A percentile compares a stretch with the other conserved stretches of the same genome.
phyloP scores from a whole-genome alignment of 2,797 vertebrate genomes.

The Spea hammondii region DNA sequence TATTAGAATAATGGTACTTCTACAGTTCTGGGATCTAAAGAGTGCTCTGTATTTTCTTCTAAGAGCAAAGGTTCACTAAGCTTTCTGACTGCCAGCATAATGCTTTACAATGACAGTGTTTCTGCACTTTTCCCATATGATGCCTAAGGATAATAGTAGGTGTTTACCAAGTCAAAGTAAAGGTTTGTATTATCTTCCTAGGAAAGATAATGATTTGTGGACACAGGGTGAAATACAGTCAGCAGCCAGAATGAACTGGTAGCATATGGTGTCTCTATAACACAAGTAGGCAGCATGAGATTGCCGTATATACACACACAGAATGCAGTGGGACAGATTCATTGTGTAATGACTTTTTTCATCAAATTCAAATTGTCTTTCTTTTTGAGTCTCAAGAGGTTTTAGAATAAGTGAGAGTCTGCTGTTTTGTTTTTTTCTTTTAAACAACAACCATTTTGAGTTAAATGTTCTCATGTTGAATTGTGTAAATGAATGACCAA shows the following conservation, averaged over 20 bases:
- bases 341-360: too few relatives aligned
- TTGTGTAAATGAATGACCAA: too few relatives aligned
- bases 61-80: conserved; percentile 39
- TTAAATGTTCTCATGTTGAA: too few relatives aligned
- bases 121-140: conserved; percentile 17
- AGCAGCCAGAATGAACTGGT: background rate
- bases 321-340: too few relatives aligned
- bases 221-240: conserved; percentile 21
- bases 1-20: too few relatives aligned
- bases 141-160: conserved; percentile 41
- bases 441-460: too few relatives aligned
- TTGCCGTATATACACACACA: too few relatives aligned
- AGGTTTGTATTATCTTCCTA: conserved; percentile 42
- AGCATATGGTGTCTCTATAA: background rate
- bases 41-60: background rate
- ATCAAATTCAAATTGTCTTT: too few relatives aligned
- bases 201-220: conserved; percentile 46
- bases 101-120: conserved; percentile 38
- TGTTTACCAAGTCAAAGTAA: conserved; percentile 34
- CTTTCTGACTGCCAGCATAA: conserved; percentile 22
- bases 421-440: too few relatives aligned
- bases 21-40: too few relatives aligned
- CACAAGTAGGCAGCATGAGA: background rate
- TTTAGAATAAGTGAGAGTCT: too few relatives aligned
- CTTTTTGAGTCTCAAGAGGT: too few relatives aligned